Evolutionary conservation across 2,888 invertebrate species (phyloP).

Genomic region (Mantis religiosa): DNA sequence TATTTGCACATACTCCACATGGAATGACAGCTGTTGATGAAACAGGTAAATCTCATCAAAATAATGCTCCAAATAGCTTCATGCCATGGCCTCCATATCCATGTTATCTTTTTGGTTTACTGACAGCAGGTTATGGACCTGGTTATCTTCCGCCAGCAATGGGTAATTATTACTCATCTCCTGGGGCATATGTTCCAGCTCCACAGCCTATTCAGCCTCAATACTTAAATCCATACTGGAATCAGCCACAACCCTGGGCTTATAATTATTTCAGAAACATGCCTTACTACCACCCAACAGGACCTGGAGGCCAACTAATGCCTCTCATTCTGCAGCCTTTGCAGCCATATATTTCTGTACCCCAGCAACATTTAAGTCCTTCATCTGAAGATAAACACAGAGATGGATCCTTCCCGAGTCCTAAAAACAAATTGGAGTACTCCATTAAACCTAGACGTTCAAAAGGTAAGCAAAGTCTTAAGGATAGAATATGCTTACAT

Average conservation of each 20-base stretch:
- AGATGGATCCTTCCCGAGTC: background rate
- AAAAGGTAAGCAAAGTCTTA: background rate
- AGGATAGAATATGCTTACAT: too few relatives aligned
- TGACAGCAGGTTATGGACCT: background rate
- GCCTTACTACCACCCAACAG: background rate
- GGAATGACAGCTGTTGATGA: background rate
- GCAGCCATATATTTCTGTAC: background rate
- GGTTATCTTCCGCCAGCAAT: background rate
- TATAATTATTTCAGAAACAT: background rate
- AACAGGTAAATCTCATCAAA: background rate
- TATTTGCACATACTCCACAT: background rate
- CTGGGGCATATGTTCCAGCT: background rate
- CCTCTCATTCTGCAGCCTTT: background rate
- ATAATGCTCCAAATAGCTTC: background rate
- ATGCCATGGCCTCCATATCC: background rate
- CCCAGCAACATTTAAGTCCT: background rate
- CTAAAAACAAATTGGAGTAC: background rate
- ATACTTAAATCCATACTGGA: background rate
- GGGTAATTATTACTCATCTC: background rate
- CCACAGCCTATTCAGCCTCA: background rate
- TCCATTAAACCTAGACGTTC: background rate
- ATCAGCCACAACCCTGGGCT: background rate
- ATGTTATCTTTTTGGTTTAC: background rate
- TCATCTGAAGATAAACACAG: background rate
- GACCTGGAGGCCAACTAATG: background rate